Evolutionary conservation across 1,140 invertebrate species (phyloP).

Genomic region (Zaprionus camerounensis): DNA sequence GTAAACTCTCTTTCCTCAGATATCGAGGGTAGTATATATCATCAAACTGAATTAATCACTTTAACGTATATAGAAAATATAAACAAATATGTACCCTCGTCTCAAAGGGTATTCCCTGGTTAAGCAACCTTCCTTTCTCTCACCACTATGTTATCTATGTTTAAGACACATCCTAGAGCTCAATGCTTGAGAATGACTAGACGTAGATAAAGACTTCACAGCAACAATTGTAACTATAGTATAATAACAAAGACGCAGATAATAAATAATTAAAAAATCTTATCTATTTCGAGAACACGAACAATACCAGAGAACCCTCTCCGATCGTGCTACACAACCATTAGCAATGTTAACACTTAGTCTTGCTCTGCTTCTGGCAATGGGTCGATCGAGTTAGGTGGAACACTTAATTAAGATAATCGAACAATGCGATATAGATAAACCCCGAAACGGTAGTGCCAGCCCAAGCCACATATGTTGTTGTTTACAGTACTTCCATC

Average conservation of each 20-base stretch:
- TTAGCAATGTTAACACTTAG: conserved; percentile 39
- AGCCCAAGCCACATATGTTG: not conserved
- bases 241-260: conserved; percentile 12
- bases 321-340: conserved; percentile 16
- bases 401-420: conserved; percentile 39
- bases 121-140: not conserved
- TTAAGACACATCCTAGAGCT: conserved; percentile 8
- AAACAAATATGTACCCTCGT: too few species aligned
- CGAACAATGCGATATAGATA: conserved; percentile 15
- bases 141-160: not conserved
- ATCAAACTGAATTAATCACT: not conserved
- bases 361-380: not conserved
- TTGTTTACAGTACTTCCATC: not conserved
- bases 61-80: too few species aligned
- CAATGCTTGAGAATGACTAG: conserved; percentile 6
- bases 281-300: conserved; percentile 30
- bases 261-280: conserved; percentile 51
- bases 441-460: conserved; percentile 1
- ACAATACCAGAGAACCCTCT: not conserved
- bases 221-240: conserved; percentile 15
- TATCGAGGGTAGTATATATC: not conserved
- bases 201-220: conserved; percentile 14
- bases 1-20: too few species aligned
- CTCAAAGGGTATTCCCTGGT: not conserved
- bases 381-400: conserved; percentile 21